Percentiles rank a stretch among this genome's conserved stretches.
Conservation (phyloP, 2,888 invertebrate genomes). For the Spodoptera exigua region DNA sequence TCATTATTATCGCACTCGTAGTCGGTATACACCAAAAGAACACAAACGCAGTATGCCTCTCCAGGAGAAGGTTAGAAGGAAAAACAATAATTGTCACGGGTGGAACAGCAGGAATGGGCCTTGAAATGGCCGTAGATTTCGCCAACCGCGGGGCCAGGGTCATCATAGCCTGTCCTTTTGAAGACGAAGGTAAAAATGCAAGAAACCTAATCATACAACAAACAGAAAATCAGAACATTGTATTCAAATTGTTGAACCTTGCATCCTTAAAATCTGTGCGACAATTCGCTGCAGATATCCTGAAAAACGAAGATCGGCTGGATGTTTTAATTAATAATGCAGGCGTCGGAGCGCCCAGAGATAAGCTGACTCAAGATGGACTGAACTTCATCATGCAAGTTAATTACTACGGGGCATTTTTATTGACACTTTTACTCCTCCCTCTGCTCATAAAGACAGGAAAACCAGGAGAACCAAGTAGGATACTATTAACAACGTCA, state of each 20-base stretch:
- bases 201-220: constrained; percentile 89
- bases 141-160: constrained; percentile 73
- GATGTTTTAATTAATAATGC: constrained; percentile 96
- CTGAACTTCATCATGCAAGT: constrained; percentile 96
- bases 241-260: constrained; percentile 92
- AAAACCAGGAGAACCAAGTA: constrained; percentile 88
- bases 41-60: constrained; percentile 61
- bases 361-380: constrained; percentile 91
- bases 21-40: constrained; percentile 53
- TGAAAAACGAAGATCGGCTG: constrained; percentile 91
- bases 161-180: constrained; percentile 75
- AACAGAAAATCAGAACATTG: constrained; percentile 90
- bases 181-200: constrained; percentile 69
- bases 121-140: constrained; percentile 74
- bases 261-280: constrained; percentile 92
- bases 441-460: constrained; percentile 91
- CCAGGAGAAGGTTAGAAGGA: constrained; percentile 53
- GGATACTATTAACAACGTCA: constrained; percentile 93
- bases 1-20: constrained; percentile 34
- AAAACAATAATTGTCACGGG: constrained; percentile 69
- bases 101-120: constrained; percentile 76
- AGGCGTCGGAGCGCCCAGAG: constrained; percentile 89
- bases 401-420: constrained; percentile 97
- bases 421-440: constrained; percentile 95
- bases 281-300: constrained; percentile 93